These are phyloP conservation scores for Cinara cedri DNA, from an alignment of 2,888 invertebrate genomes.

Conservation along the genomic window DNA sequence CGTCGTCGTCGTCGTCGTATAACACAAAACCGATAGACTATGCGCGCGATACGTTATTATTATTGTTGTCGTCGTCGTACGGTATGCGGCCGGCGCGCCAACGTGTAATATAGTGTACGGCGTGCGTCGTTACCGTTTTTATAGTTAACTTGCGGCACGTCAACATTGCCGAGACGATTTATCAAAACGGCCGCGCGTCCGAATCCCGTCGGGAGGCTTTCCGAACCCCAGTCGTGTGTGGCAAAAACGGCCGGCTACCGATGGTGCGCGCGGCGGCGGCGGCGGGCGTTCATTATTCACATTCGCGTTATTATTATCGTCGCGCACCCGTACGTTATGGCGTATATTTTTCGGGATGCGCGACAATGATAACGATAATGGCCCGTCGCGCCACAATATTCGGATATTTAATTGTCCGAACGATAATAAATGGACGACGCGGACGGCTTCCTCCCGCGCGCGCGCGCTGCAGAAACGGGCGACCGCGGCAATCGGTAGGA, in stretches of 20 bases:
- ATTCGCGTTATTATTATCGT: background rate
- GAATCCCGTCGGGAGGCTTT: constrained; percentile 36
- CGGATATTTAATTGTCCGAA: constrained; percentile 14
- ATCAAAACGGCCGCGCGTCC: background rate
- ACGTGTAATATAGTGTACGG: too few species aligned
- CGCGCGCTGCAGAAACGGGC: background rate
- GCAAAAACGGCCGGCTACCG: constrained; percentile 29
- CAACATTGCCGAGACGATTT: constrained; percentile 23
- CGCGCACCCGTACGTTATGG: too few species aligned
- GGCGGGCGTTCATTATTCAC: constrained; percentile 36
- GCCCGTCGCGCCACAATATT: background rate
- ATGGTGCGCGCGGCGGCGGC: background rate
- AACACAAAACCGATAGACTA: too few species aligned
- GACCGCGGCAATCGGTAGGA: constrained; percentile 42
- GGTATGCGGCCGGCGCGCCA: too few species aligned
- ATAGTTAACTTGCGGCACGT: constrained; percentile 32
- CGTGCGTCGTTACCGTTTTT: too few species aligned
- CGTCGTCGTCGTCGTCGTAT: constrained; percentile 19
- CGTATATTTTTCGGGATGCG: background rate
- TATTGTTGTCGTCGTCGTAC: constrained; percentile 26
- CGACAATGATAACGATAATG: background rate
- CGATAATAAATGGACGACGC: constrained; percentile 24
- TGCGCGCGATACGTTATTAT: too few species aligned
- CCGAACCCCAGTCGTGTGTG: constrained; percentile 45
- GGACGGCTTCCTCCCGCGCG: background rate